Base-by-base conservation (phyloP, 2,888 invertebrate species). In the Heliothis peltigera region DNA sequence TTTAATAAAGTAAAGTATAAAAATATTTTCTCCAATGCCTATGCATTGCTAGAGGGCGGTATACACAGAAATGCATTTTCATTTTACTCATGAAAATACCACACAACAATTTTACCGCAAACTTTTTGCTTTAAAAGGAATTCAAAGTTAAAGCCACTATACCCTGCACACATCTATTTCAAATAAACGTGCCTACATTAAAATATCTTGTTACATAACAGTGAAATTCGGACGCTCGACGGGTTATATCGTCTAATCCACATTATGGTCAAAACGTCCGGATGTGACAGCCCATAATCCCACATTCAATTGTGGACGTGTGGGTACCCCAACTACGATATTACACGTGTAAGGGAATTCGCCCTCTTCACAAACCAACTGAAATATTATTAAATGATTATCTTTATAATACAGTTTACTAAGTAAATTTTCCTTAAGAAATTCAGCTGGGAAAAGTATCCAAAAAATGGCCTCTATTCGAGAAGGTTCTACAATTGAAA, bases 241-340 rank as follows among this genome's bases (percentile, higher is more conserved):
- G 73, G 62, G 48, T 60, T 77, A 67, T 62, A 62, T 81, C 73
- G 76, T 75, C 70, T 85, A 84, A 88, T 86, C 87, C 85, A 77
- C 77, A 81, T 82, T 80, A 84, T 77, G 80, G 82, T 84, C 82
- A 81, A 82, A 83, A 75, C 75, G 82, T 81, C 76, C 82, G 76
- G 67, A 80, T 84, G 82, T 85, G 88, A 87, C 88, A 83, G 78
- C 53, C 79, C 81, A 81, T 89, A 88, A 89, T 86, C 83, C 85
- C 70, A 47, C 68, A 53, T 79, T 78, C 70, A 73, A 76, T 71
- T 71, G 71, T 70, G 70, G 62, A 73, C 58, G 73, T 75, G 64
- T 51, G 72, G 54, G 55, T 62, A 47, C 67, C 67, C 59, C 7
- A n/a, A 4, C 51, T 59, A 35, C 21, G 35, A 60, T 73, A 54